Evolutionary conservation across 2,113 vertebrate genomes (phyloP), one percentile per base, ranked within the genome.

Genomic region (Illadopsis cleaveri): DNA sequence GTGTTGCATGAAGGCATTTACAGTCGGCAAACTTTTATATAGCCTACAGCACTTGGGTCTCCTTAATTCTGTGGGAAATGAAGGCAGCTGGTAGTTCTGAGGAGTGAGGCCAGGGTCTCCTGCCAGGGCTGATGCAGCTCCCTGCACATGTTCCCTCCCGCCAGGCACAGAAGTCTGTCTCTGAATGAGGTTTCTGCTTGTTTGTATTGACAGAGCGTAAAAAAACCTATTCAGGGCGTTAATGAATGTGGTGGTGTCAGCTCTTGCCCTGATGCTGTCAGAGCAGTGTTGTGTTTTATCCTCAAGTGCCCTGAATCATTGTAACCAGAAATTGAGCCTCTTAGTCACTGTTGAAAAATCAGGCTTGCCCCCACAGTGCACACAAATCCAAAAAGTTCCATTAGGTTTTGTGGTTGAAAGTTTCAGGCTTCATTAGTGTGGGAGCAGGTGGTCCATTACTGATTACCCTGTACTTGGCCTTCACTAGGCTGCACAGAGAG

Each of bases 11-110:
- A 65, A 93, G 57, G 60, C 45, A 50, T 80, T 88, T 93, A 25
- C 18, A 78, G 70, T 38, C 45, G 3, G 66, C 24, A n/a, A 85
- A 85, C 78, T 80, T 94, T 86, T 80, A 48, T 82, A 31, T 64
- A 91, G 92, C 92, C 90, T 68, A 44, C 85, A 88, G 92, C 75
- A 30, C 45, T 94, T 77, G 66, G 53, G n/a, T 91, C 9, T 60
- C 11, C 40, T 40, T 48, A 71, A 15, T 35, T 15, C 28, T 87
- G 57, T 45, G 81, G 65, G 87, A 90, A 86, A 56, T 0, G 19
- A 71, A 90, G 60, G 89, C 72, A 45, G 38, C 22, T 45, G 48
- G 60, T 30, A 13, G 45, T 27, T 65, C 12, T 35, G 79, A 33
- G 47, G 10, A 83, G 71, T 0, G 65, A 70, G 83, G 25, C 69